phyloP scores from a whole-genome alignment of 1,140 invertebrate genomes.

The Platyscapa corneri region DNA sequence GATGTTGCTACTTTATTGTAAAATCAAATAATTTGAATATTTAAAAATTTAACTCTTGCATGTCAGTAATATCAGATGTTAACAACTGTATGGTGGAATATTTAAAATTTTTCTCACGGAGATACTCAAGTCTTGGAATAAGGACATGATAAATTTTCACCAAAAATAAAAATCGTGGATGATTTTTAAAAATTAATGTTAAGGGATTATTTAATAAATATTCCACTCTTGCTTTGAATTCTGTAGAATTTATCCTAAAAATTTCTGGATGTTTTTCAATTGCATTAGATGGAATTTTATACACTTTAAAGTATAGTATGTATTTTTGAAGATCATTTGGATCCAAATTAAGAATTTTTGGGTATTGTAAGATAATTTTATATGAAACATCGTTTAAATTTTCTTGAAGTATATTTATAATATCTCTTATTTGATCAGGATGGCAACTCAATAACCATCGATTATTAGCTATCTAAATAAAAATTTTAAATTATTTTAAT shows the following conservation, averaged over 20 bases:
- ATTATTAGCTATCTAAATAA: constrained; percentile 53
- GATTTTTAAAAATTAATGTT: constrained; percentile 71
- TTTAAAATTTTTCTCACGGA: constrained; percentile 70
- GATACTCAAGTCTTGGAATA: constrained; percentile 69
- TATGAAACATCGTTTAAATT: constrained; percentile 65
- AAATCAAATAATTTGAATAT: constrained; percentile 32
- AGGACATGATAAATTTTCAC: constrained; percentile 72
- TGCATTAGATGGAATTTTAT: constrained; percentile 68
- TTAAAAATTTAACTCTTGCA: constrained; percentile 62
- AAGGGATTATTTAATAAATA: constrained; percentile 71
- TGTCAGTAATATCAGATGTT: constrained; percentile 66
- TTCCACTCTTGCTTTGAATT: constrained; percentile 71
- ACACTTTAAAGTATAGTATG: constrained; percentile 71
- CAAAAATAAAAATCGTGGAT: constrained; percentile 75
- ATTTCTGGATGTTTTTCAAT: constrained; percentile 70
- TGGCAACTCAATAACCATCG: constrained; percentile 60
- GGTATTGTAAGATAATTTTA: constrained; percentile 67
- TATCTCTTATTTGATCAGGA: constrained; percentile 70
- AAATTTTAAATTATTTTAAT: constrained; percentile 14
- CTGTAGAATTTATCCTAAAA: constrained; percentile 69
- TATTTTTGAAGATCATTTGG: constrained; percentile 68
- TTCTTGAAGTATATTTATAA: constrained; percentile 69
- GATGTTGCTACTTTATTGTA: constrained; percentile 16
- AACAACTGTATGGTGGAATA: constrained; percentile 72
- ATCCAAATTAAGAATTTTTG: constrained; percentile 71